Evolutionary conservation across 2,113 vertebrate genomes (phyloP).

Genomic region (Cheilinus undulatus): DNA sequence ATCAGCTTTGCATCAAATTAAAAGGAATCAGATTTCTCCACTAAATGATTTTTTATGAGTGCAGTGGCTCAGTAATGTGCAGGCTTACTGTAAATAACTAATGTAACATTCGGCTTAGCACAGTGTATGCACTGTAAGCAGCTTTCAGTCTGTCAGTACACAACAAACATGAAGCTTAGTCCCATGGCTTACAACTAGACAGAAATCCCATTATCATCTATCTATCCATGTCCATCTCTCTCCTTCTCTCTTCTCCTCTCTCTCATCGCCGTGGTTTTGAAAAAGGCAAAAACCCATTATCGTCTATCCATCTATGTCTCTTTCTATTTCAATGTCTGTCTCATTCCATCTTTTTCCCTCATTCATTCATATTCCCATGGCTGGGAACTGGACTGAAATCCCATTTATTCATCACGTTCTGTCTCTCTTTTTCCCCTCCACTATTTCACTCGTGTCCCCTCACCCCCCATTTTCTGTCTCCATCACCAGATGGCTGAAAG

Average conservation of each 20-base stretch:
- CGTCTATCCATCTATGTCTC: constrained; percentile 50
- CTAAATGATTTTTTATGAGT: constrained; percentile 6
- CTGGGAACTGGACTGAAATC: constrained; percentile 60
- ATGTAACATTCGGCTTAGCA: constrained; percentile 62
- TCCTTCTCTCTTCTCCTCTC: constrained; percentile 6
- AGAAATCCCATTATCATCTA: constrained; percentile 74
- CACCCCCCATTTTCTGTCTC: constrained; percentile 16
- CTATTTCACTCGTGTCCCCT: constrained; percentile 20
- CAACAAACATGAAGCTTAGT: constrained; percentile 74
- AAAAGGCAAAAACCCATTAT: constrained; percentile 61
- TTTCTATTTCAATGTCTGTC: constrained; percentile 59
- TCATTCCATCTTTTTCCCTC: constrained; percentile 46
- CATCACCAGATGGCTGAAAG: constrained; percentile 30
- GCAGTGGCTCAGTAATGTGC: constrained; percentile 37
- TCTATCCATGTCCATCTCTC: constrained; percentile 59
- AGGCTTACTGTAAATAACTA: constrained; percentile 63
- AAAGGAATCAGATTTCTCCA: neutral
- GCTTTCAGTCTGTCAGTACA: constrained; percentile 77
- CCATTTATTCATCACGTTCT: constrained; percentile 64
- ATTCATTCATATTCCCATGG: constrained; percentile 60
- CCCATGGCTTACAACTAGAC: constrained; percentile 64
- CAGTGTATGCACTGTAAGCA: constrained; percentile 62
- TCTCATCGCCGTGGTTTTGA: constrained; percentile 43
- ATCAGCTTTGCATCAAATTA: constrained; percentile 6
- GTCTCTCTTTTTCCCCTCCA: neutral